phyloP scores from a whole-genome alignment of 2,888 invertebrate species.

The Petrolisthes manimaculis region DNA sequence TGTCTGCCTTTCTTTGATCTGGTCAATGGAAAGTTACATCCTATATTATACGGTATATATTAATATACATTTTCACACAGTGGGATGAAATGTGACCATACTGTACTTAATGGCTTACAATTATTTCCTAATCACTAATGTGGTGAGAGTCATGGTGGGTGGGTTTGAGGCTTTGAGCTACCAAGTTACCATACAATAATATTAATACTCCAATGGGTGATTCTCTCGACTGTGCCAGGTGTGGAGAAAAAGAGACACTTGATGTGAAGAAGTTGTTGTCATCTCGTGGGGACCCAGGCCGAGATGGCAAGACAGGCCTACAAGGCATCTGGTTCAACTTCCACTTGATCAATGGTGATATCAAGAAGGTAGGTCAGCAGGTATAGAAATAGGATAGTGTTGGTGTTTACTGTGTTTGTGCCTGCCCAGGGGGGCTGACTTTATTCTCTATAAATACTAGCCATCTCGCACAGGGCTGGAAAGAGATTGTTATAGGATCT shows the following conservation, averaged over 20 bases:
- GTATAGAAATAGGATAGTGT: not conserved
- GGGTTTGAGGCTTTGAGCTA: not conserved
- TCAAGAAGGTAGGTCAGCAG: conserved; percentile 52
- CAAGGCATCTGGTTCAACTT: conserved; percentile 56
- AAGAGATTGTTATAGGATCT: no score
- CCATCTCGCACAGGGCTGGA: no score
- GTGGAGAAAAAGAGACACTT: conserved; percentile 65
- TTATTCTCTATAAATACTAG: no score
- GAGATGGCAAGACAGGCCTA: conserved; percentile 38
- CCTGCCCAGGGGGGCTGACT: not conserved
- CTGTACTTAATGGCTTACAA: no score
- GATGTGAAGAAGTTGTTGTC: conserved; percentile 57
- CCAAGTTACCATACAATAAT: not conserved
- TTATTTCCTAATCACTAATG: not conserved
- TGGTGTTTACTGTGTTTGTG: not conserved
- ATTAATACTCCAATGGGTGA: no score
- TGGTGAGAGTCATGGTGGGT: not conserved
- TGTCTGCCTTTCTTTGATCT: no score
- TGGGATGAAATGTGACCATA: no score
- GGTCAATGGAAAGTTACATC: no score
- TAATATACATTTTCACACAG: no score
- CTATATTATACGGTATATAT: no score
- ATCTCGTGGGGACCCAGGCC: conserved; percentile 14
- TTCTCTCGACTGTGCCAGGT: conserved; percentile 26
- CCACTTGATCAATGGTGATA: conserved; percentile 60